phyloP scores from a whole-genome alignment of 2,888 invertebrate species.

The Andrena camellia region DNA sequence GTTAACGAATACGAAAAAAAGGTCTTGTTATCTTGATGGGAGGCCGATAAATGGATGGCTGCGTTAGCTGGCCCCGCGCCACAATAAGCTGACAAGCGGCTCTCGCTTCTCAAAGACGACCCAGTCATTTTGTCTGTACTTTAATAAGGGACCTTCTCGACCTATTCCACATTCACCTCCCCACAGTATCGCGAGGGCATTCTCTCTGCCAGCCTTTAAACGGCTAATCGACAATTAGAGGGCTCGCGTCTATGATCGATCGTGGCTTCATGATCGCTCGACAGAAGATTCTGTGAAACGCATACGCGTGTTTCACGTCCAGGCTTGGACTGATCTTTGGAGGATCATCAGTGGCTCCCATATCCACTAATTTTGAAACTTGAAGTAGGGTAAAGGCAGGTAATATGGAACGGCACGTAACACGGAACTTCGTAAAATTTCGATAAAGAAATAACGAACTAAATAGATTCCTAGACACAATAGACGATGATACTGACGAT shows the following conservation, averaged over 20 bases:
- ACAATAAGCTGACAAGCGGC: constrained; percentile 72
- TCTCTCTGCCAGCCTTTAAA: constrained; percentile 28
- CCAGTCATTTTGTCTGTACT: constrained; percentile 62
- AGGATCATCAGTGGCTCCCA: no score
- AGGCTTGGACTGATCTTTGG: not conserved
- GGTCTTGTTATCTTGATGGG: constrained; percentile 72
- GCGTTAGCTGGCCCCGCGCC: constrained; percentile 49
- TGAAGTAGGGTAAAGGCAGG: no score
- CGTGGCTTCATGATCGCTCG: constrained; percentile 1
- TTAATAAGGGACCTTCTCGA: constrained; percentile 66
- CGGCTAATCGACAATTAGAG: constrained; percentile 47
- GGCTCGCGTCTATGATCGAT: constrained; percentile 41
- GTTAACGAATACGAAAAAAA: constrained; percentile 48
- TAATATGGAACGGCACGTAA: no score
- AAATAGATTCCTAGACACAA: no score
- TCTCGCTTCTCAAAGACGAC: constrained; percentile 62
- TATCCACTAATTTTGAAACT: no score
- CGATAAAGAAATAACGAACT: no score
- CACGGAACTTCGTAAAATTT: no score
- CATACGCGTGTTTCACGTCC: not conserved
- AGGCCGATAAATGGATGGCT: constrained; percentile 67
- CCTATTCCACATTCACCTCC: constrained; percentile 41
- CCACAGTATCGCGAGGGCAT: constrained; percentile 17
- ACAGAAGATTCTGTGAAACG: constrained; percentile 1
- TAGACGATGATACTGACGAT: no score